Percentiles rank a stretch among this genome's conserved stretches.
phyloP scores from a whole-genome alignment of 1,140 invertebrate species.

The Lanistes nyassanus region DNA sequence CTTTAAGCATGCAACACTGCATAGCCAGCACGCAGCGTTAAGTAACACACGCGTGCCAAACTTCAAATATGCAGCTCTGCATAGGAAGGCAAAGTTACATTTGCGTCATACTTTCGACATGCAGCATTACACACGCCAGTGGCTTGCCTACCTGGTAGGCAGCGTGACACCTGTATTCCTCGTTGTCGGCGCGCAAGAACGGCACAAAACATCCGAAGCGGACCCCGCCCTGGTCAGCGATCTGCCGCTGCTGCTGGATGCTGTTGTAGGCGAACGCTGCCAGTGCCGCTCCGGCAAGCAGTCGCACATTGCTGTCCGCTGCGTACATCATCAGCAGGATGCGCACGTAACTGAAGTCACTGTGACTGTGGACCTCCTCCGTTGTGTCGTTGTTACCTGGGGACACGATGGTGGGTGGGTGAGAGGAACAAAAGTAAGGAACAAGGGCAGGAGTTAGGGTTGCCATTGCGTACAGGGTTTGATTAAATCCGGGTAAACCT shows the following conservation, averaged over 20 bases:
- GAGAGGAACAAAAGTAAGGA: too few species aligned
- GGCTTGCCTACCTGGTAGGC: conserved; percentile 60
- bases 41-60: too few species aligned
- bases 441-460: neutral
- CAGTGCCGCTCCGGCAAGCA: conserved; percentile 60
- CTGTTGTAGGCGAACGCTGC: conserved; percentile 65
- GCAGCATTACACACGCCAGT: neutral
- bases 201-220: conserved; percentile 61
- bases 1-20: too few species aligned
- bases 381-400: conserved; percentile 59
- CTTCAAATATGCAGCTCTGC: too few species aligned
- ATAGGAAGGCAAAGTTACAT: too few species aligned
- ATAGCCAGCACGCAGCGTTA: too few species aligned
- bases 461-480: too few species aligned
- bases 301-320: conserved; percentile 50
- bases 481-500: too few species aligned
- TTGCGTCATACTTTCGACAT: too few species aligned
- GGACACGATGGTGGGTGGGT: conserved; percentile 24
- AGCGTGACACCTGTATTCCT: conserved; percentile 58
- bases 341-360: conserved; percentile 63
- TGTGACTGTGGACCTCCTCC: conserved; percentile 54
- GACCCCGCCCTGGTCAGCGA: conserved; percentile 62
- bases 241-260: conserved; percentile 60
- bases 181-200: conserved; percentile 61
- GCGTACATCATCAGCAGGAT: conserved; percentile 63